Percentiles rank a stretch among this genome's conserved stretches.
Evolutionary conservation across 2,797 vertebrate species (phyloP).

Genomic region (Catostomus latipinnis): DNA sequence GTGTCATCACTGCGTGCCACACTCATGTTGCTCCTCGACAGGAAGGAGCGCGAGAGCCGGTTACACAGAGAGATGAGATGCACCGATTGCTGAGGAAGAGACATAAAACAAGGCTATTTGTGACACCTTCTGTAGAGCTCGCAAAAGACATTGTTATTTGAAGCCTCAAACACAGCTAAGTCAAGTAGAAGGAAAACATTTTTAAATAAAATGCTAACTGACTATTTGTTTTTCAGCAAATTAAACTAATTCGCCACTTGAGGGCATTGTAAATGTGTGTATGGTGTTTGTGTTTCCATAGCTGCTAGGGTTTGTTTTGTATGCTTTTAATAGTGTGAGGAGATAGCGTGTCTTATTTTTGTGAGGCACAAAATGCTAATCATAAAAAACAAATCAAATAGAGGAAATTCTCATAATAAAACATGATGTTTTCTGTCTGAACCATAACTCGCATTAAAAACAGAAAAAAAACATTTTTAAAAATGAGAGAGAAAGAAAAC

Average conservation of each 20-base stretch:
- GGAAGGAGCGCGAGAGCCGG: conserved; percentile 97
- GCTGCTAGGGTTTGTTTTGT: conserved; percentile 12
- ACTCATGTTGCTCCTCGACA: conserved; percentile 98
- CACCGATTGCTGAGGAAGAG: conserved; percentile 90
- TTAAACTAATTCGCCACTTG: background rate
- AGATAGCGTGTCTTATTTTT: background rate
- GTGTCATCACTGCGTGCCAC: conserved; percentile 96
- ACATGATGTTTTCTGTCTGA: background rate
- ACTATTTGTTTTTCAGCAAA: background rate
- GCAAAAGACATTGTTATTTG: background rate
- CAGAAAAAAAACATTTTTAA: background rate
- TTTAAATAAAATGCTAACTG: background rate
- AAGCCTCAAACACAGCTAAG: background rate
- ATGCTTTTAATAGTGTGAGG: background rate
- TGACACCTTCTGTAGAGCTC: background rate
- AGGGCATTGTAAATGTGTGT: background rate
- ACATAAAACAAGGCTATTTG: conserved; percentile 13
- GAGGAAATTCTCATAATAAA: background rate
- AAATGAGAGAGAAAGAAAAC: conserved; percentile 13
- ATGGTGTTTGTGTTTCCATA: background rate
- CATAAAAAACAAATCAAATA: background rate
- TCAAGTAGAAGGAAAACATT: background rate
- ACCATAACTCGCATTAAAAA: background rate
- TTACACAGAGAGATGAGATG: conserved; percentile 98
- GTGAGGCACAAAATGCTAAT: conserved; percentile 8